Percentiles rank a stretch among this genome's conserved stretches.
Evolutionary conservation across 2,888 invertebrate genomes (phyloP).

Genomic region (Portevinia maculata): DNA sequence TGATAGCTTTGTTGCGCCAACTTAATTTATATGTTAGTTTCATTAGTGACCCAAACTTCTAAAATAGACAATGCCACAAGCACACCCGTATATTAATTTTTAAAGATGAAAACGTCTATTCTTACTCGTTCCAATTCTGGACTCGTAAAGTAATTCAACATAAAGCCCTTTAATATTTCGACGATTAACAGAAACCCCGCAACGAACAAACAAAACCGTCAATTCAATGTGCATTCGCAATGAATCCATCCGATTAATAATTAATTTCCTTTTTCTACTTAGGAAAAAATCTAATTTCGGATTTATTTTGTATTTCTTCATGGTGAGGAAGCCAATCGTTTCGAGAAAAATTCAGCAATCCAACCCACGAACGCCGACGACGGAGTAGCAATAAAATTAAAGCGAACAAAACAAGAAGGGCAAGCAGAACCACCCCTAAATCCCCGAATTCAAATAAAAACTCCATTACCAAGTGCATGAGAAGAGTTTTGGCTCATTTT

Average conservation of each 20-base stretch:
- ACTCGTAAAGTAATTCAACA: not conserved
- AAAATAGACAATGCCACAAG: no score
- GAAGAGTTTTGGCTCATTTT: not conserved
- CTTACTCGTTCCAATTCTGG: no score
- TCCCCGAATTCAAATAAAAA: slow-evolving; percentile 41
- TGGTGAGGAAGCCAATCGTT: slow-evolving; percentile 43
- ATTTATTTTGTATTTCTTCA: slow-evolving; percentile 49
- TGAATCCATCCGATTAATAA: slow-evolving; percentile 57
- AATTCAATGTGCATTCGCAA: slow-evolving; percentile 52
- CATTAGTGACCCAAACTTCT: no score
- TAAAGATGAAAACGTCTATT: no score
- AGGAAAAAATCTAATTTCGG: slow-evolving; percentile 44
- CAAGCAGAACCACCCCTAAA: not conserved
- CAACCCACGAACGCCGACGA: slow-evolving; percentile 1
- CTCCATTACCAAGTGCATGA: slow-evolving; percentile 31
- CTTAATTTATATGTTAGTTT: no score
- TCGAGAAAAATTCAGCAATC: slow-evolving; percentile 2
- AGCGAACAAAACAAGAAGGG: not conserved
- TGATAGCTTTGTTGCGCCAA: no score
- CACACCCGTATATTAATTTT: no score
- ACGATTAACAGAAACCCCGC: slow-evolving; percentile 13
- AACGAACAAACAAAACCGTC: slow-evolving; percentile 18
- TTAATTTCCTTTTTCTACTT: slow-evolving; percentile 51
- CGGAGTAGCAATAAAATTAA: slow-evolving; percentile 53
- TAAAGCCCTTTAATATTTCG: slow-evolving; percentile 27